phyloP scores from a whole-genome alignment of 2,113 vertebrate genomes.

The Seriola dumerili region DNA sequence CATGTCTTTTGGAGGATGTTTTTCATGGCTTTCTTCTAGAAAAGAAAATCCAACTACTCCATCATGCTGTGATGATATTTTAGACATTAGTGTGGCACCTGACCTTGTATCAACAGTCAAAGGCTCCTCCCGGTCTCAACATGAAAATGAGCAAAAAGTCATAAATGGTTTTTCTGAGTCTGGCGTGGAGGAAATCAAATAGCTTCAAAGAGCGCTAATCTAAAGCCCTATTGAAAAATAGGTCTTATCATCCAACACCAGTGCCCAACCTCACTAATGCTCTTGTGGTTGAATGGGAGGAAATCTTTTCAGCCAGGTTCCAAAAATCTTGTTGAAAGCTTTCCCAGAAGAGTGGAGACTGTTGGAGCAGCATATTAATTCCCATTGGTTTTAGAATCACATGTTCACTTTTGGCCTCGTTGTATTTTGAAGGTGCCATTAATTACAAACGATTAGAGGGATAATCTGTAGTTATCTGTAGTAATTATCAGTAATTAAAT shows the following conservation, averaged over 20 bases:
- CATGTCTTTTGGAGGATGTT: not conserved
- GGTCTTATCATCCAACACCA: slow-evolving; percentile 52
- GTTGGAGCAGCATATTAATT: slow-evolving; percentile 19
- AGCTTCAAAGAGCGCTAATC: slow-evolving; percentile 34
- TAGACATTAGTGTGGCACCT: not conserved
- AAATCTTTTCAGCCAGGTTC: slow-evolving; percentile 42
- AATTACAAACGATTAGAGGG: not conserved
- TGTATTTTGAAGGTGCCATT: not conserved
- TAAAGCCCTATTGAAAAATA: slow-evolving; percentile 38
- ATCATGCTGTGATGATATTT: not conserved
- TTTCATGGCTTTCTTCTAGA: not conserved
- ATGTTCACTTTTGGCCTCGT: not conserved
- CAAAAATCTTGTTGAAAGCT: slow-evolving; percentile 25
- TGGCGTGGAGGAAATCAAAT: slow-evolving; percentile 1
- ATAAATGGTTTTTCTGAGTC: slow-evolving; percentile 25
- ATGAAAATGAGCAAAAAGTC: not conserved
- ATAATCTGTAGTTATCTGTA: not conserved
- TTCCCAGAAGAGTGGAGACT: slow-evolving; percentile 2
- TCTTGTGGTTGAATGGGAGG: slow-evolving; percentile 53
- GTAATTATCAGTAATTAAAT: not conserved
- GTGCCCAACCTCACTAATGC: slow-evolving; percentile 54
- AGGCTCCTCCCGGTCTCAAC: not conserved
- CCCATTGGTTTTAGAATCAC: slow-evolving; percentile 9
- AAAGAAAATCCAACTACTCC: not conserved
- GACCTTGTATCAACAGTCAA: not conserved